Percentiles rank a stretch among this genome's conserved stretches.
Conservation (phyloP, 2,113 vertebrate species). For the Prolemur simus region DNA sequence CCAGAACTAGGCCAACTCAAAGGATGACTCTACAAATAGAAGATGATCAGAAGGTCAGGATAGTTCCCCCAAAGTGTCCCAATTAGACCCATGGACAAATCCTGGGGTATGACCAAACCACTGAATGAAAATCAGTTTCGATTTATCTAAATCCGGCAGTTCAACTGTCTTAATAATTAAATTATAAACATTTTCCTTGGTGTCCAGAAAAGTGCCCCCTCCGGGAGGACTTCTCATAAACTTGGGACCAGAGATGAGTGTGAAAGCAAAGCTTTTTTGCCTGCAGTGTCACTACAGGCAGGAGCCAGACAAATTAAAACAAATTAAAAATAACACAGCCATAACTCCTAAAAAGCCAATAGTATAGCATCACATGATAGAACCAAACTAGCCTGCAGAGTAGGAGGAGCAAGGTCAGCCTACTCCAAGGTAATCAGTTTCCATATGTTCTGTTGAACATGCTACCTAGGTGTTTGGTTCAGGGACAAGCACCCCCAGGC, state of each 20-base stretch:
- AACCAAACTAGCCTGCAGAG: neutral
- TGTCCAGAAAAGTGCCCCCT: neutral
- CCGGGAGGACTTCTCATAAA: neutral
- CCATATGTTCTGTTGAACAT: neutral
- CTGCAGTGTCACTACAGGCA: neutral
- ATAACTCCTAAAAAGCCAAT: neutral
- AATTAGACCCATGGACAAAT: neutral
- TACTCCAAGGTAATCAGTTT: neutral
- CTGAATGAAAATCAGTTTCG: neutral
- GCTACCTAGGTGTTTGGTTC: neutral
- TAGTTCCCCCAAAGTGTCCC: neutral
- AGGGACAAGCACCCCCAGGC: neutral
- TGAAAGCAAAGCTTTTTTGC: neutral
- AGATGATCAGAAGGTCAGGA: constrained; percentile 16
- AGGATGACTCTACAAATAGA: neutral
- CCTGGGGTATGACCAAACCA: neutral
- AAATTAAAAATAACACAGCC: neutral
- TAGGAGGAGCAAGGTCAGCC: neutral
- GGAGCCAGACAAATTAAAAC: neutral
- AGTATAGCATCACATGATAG: neutral
- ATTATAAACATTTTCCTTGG: neutral
- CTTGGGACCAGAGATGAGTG: neutral
- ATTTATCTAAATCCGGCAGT: neutral
- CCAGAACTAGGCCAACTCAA: neutral
- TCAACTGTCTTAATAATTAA: neutral